Evolutionary conservation across 2,888 invertebrate genomes (phyloP).

Genomic region (Lissocephala sabroskyi): DNA sequence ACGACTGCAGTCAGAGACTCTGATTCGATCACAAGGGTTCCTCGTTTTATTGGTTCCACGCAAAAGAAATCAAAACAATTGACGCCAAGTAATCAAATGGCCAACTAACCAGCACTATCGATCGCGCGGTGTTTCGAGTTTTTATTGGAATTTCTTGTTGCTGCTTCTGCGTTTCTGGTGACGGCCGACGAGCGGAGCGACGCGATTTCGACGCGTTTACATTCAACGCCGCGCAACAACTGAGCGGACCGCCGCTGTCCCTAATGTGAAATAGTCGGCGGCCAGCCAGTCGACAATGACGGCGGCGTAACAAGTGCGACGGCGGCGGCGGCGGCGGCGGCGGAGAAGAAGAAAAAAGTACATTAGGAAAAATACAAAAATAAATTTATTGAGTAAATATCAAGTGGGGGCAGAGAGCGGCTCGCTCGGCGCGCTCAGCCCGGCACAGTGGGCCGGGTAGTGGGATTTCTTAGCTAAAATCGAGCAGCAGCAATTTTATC

Average conservation of each 20-base stretch:
- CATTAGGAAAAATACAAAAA: constrained; percentile 33
- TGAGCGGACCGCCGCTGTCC: constrained; percentile 46
- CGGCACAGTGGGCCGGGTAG: constrained; percentile 26
- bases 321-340: constrained; percentile 27
- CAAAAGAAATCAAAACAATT: constrained; percentile 49
- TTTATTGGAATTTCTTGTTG: no score
- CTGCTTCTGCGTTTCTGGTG: constrained; percentile 15
- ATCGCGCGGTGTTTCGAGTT: no score
- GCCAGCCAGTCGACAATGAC: constrained; percentile 17
- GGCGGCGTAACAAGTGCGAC: constrained; percentile 24
- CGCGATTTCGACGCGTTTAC: constrained; percentile 53
- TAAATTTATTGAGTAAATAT: constrained; percentile 60
- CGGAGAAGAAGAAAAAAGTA: constrained; percentile 36
- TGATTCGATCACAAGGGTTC: not conserved
- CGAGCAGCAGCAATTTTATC: no score
- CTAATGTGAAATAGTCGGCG: constrained; percentile 30
- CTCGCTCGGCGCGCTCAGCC: not conserved
- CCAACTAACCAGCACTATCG: not conserved
- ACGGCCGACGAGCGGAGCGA: constrained; percentile 9
- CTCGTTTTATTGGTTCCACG: constrained; percentile 48
- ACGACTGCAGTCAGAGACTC: constrained; percentile 10
- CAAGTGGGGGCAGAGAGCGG: constrained; percentile 24
- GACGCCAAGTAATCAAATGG: constrained; percentile 37
- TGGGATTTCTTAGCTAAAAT: no score
- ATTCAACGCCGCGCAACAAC: constrained; percentile 69